These are phyloP conservation scores for Gnathonemus echidnorhynchus DNA, from an alignment of 2,113 vertebrate species.

Conservation along the genomic window DNA sequence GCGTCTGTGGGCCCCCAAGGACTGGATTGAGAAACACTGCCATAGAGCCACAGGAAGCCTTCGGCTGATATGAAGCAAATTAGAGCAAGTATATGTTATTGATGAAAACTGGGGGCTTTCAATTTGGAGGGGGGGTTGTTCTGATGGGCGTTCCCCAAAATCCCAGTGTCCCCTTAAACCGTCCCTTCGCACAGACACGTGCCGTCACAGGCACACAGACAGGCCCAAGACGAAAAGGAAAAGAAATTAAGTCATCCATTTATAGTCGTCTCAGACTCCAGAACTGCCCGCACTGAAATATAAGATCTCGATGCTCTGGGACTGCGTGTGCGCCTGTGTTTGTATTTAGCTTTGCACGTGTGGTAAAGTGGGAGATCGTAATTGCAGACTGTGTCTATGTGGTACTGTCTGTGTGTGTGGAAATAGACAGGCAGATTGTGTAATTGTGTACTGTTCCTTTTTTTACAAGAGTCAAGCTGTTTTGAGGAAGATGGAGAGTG, in stretches of 20 bases:
- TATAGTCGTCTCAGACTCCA: background rate
- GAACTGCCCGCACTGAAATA: background rate
- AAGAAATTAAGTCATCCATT: background rate
- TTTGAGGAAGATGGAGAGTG: background rate
- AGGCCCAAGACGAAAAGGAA: background rate
- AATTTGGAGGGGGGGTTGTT: background rate
- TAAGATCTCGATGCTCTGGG: background rate
- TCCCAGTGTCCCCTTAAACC: background rate
- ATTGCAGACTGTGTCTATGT: conserved; percentile 36
- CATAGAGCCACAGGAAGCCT: background rate
- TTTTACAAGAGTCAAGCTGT: conserved; percentile 7
- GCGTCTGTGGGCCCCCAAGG: background rate
- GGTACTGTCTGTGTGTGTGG: conserved; percentile 24
- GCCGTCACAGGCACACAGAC: background rate
- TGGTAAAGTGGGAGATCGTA: conserved; percentile 38
- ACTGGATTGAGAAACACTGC: background rate
- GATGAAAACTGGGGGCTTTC: background rate
- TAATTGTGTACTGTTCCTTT: conserved; percentile 11
- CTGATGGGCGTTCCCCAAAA: background rate
- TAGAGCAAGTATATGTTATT: background rate
- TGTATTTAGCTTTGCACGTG: conserved; percentile 37
- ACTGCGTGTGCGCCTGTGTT: background rate
- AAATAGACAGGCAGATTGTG: conserved; percentile 31
- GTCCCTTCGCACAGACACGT: background rate
- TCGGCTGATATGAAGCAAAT: background rate